Conservation (phyloP, 1,140 invertebrate species). For the Drosophila aff. region DNA sequence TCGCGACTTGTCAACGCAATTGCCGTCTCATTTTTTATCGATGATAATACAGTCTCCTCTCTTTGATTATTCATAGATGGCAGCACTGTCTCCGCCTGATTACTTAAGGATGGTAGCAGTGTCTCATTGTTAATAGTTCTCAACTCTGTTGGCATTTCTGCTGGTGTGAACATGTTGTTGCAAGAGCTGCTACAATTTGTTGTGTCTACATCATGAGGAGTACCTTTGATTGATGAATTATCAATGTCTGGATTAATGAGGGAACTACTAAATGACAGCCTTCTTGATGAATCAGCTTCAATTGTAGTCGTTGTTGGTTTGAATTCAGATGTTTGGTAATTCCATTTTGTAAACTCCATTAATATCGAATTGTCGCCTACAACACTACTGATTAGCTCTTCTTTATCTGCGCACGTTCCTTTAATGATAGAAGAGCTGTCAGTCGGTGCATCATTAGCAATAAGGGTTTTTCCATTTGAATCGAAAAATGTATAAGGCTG, state of each 20-base stretch:
- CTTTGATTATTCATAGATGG: slow-evolving; percentile 14
- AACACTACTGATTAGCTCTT: neutral
- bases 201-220: slow-evolving; percentile 33
- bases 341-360: slow-evolving; percentile 27
- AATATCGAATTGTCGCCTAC: neutral
- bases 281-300: slow-evolving; percentile 5
- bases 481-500: slow-evolving; percentile 66
- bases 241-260: slow-evolving; percentile 15
- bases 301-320: neutral
- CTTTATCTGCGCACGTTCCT: slow-evolving; percentile 5
- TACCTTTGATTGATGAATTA: slow-evolving; percentile 14
- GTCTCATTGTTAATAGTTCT: slow-evolving; percentile 7
- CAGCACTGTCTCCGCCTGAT: neutral
- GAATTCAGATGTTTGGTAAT: slow-evolving; percentile 15
- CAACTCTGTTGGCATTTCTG: slow-evolving; percentile 20
- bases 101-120: neutral
- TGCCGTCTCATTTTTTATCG: slow-evolving; percentile 3
- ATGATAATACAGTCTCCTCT: slow-evolving; percentile 3
- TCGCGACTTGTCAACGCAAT: slow-evolving; percentile 20
- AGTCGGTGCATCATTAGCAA: neutral
- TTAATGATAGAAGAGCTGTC: slow-evolving; percentile 16
- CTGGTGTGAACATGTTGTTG: slow-evolving; percentile 57
- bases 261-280: neutral
- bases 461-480: slow-evolving; percentile 4
- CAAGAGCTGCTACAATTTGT: slow-evolving; percentile 19